These are phyloP conservation scores for Cirrhinus mrigala DNA, from an alignment of 2,797 vertebrate species.

Conservation along the genomic window DNA sequence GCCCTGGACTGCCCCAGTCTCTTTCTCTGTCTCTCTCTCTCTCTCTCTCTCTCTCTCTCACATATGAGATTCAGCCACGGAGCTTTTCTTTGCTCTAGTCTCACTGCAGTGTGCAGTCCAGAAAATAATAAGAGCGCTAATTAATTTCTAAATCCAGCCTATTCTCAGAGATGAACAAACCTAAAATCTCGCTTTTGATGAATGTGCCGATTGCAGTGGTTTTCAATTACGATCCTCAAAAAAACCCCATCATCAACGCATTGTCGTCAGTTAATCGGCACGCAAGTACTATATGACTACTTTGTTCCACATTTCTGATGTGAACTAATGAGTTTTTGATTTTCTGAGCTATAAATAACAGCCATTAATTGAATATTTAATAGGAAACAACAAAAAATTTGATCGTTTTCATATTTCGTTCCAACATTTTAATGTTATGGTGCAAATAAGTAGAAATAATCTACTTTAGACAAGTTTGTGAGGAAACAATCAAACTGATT, in stretches of 20 bases:
- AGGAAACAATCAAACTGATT: constrained; percentile 17
- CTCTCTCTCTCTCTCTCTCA: not conserved
- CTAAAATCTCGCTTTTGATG: constrained; percentile 61
- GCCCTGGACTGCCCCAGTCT: constrained; percentile 30
- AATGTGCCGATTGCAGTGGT: constrained; percentile 62
- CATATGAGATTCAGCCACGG: not conserved
- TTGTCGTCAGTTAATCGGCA: constrained; percentile 57
- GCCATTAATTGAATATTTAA: constrained; percentile 33
- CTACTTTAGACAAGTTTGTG: not conserved
- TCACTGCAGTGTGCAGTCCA: constrained; percentile 50
- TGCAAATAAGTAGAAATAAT: constrained; percentile 14
- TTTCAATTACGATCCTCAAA: constrained; percentile 66
- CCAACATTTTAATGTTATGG: constrained; percentile 26
- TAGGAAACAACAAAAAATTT: constrained; percentile 13
- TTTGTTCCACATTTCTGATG: constrained; percentile 52
- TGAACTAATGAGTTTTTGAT: constrained; percentile 54
- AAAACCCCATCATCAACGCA: constrained; percentile 28
- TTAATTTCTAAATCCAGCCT: constrained; percentile 67
- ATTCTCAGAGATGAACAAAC: constrained; percentile 64
- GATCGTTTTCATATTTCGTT: constrained; percentile 31
- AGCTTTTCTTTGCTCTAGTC: constrained; percentile 38
- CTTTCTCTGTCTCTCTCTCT: constrained; percentile 2
- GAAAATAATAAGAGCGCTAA: constrained; percentile 58
- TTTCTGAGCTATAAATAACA: constrained; percentile 47
- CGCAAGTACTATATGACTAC: constrained; percentile 46